Evolutionary conservation across 2,888 invertebrate species (phyloP).

Genomic region (Brachyptera putata): DNA sequence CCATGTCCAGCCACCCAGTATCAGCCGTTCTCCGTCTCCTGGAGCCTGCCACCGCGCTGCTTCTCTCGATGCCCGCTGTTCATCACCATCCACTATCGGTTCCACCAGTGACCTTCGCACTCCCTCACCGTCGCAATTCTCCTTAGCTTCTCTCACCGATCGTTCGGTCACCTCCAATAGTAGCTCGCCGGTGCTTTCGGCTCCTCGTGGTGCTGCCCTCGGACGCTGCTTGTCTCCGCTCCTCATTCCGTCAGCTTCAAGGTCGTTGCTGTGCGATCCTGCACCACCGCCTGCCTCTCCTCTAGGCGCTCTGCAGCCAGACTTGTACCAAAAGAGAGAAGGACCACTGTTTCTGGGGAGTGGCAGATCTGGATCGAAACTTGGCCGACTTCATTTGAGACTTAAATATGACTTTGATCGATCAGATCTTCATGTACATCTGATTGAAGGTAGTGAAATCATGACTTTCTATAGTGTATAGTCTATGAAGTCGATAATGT

Average conservation of each 20-base stretch:
- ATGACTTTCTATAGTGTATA: no score
- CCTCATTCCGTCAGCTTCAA: conserved; percentile 60
- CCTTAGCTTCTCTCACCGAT: conserved; percentile 59
- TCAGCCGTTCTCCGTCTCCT: conserved; percentile 27
- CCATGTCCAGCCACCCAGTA: neutral
- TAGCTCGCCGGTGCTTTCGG: conserved; percentile 18
- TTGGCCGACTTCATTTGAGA: conserved; percentile 78
- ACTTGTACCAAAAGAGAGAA: conserved; percentile 76
- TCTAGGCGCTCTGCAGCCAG: conserved; percentile 80
- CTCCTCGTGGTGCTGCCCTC: neutral
- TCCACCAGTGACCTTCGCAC: conserved; percentile 48
- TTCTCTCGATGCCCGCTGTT: conserved; percentile 53
- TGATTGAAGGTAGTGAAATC: conserved; percentile 91
- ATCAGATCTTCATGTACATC: conserved; percentile 84
- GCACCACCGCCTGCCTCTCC: conserved; percentile 54
- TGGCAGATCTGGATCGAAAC: conserved; percentile 59
- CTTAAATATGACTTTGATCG: conserved; percentile 86
- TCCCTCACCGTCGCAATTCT: conserved; percentile 66
- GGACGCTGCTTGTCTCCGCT: conserved; percentile 65
- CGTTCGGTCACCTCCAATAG: conserved; percentile 21
- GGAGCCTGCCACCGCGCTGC: conserved; percentile 24
- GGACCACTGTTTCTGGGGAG: conserved; percentile 69
- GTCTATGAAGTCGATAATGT: no score
- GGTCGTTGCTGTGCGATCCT: conserved; percentile 18
- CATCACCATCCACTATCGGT: conserved; percentile 49